Evolutionary conservation across 2,797 vertebrate species (phyloP), one percentile per base, ranked within the genome.

Genomic region (Halcyon badia): DNA sequence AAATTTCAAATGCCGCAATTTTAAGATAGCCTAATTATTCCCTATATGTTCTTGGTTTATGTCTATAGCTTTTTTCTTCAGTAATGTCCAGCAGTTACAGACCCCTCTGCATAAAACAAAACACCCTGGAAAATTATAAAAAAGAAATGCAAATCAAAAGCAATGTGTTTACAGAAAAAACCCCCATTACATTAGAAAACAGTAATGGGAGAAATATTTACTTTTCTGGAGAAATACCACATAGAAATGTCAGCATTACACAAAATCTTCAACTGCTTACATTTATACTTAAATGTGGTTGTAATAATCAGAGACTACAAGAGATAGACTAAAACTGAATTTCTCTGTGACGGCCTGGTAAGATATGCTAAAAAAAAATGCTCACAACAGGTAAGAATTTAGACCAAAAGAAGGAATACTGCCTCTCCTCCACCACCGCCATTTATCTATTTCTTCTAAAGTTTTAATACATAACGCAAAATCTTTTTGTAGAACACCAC

Each of bases 111-210:
- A 81, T 77, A 86, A 54, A 92, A 93, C 19, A 89, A 93, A 94
- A 84, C n/a, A 92, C 6, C 25, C 3, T n/a, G 37, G 56, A 66
- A 94, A 96, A 92, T 81, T 49, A 5, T 6, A 4, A 52, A 82
- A 92, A 92, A 93, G n/a, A 91, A 46, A 57, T 15, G 35, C 24
- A 68, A 94, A 83, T 60, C 60, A 54, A 80, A 94, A 89, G 21
- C 28, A n/a, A 71, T 70, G 19, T 84, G 60, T 57, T 94, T 75
- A 94, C 54, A 75, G 31, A 84, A 72, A 68, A 81, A 95, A 81
- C 14, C 14, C 13, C 24, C 61, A 82, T 56, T 21, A 33, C 33
- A 56, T 0, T 87, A 26, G 37, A 80, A 90, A 85, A 82, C 31
- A n/a, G 6, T 35, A 58, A 91, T 9, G 41, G 41, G 4, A 87